Base-by-base conservation (phyloP, 2,113 vertebrate species). In the Phrynosoma blainvillii region DNA sequence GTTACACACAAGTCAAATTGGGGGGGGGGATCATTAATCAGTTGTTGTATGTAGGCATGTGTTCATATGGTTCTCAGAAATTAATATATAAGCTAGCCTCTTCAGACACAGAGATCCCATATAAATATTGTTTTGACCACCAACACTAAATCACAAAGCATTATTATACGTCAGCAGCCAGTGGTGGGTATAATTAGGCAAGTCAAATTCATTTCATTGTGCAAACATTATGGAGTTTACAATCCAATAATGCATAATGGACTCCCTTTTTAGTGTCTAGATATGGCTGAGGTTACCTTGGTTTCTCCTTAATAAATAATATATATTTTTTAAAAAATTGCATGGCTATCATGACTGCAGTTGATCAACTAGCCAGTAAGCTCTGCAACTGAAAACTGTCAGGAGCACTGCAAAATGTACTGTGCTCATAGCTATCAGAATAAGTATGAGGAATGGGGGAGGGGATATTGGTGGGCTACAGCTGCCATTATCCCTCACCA, bases 131-230 rank as follows among this genome's bases (percentile, higher is more conserved):
- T 10, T 80, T 36, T 23, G 66, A 2, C 18, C 18, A 30, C 30
- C 20, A 56, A 36, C 0, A 0, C 79, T 86, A 42, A 78, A 83
- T 47, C 71, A 54, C 9, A 20, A 7, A 85, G 80, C 59, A 52
- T 42, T 81, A 70, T 65, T 85, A 88, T 54, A 79, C 0, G 71
- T 18, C 88, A 93, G 87, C 70, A 92, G 18, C 70, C 79, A 78
- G 42, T 47, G 6, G 66, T 59, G 70, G 92, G 81, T 2, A 21
- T 74, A 92, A 87, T 59, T 70, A 89, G 32, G 54, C 73, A 79
- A 54, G n/a, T 86, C 5, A n/a, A 85, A 84, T 80, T 82, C 4
- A 92, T 84, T 73, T 76, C 80, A 52, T 68, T 81, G 66, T 56
- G 73, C 79, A 82, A 90, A 87, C 16, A 77, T 18, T 5, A 25